A percentile compares a stretch with the other conserved stretches of the same genome.
These are phyloP conservation scores for Pterois miles DNA, from an alignment of 2,797 vertebrate genomes.

Conservation along the genomic window DNA sequence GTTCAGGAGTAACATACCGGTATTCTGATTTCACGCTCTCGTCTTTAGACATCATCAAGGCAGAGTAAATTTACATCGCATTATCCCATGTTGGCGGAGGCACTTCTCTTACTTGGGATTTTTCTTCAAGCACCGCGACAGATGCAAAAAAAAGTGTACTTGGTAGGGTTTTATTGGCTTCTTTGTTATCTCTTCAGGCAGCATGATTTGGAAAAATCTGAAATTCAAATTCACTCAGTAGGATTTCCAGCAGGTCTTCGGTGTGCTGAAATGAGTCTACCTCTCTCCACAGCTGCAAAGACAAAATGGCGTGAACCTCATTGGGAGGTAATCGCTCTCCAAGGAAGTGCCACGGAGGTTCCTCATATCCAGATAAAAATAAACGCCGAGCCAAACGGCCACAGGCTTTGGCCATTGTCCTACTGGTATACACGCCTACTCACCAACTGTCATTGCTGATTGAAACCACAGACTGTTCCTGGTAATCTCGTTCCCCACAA, in stretches of 20 bases:
- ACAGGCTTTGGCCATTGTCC: slow-evolving; percentile 48
- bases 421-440: slow-evolving; percentile 51
- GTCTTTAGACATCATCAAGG: slow-evolving; percentile 31
- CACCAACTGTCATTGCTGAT: slow-evolving; percentile 55
- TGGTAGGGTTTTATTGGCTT: slow-evolving; percentile 22
- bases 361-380: slow-evolving; percentile 41
- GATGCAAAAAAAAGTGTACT: slow-evolving; percentile 8
- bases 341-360: slow-evolving; percentile 23
- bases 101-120: slow-evolving; percentile 19
- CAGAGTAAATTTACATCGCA: slow-evolving; percentile 33
- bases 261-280: slow-evolving; percentile 12
- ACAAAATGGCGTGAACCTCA: slow-evolving; percentile 2
- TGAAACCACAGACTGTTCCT: slow-evolving; percentile 46
- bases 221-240: slow-evolving; percentile 47
- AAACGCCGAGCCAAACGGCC: slow-evolving; percentile 17
- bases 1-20: slow-evolving; percentile 9
- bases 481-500: slow-evolving; percentile 25
- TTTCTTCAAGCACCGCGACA: slow-evolving; percentile 5
- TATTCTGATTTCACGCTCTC: slow-evolving; percentile 32
- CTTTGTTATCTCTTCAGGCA: slow-evolving; percentile 30
- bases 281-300: neutral
- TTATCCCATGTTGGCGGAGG: slow-evolving; percentile 4
- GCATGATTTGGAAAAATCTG: slow-evolving; percentile 27
- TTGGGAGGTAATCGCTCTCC: slow-evolving; percentile 4
- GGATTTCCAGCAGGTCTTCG: slow-evolving; percentile 25